Percentiles rank a stretch among this genome's conserved stretches.
These are phyloP conservation scores for Orthochromis malagaraziensis DNA, from an alignment of 2,113 vertebrate genomes.

Conservation along the genomic window DNA sequence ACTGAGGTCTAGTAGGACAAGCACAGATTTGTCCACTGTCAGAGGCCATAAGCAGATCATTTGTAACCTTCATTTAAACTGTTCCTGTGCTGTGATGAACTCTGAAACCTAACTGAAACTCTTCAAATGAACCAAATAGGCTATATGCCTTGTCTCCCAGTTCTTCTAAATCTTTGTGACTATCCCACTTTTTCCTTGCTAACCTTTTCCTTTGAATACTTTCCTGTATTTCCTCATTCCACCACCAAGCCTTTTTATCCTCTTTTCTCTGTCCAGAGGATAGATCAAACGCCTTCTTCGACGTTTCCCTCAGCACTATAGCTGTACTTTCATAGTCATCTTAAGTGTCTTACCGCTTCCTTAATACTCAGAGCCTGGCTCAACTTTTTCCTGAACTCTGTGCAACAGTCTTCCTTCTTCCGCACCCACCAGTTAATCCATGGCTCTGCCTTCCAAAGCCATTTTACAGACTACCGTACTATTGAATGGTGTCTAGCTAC, in stretches of 20 bases:
- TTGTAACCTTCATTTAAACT: neutral
- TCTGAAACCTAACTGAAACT: neutral
- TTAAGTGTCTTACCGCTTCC: neutral
- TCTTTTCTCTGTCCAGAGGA: neutral
- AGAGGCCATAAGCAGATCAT: neutral
- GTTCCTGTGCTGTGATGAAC: neutral
- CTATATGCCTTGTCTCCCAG: neutral
- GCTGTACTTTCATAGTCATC: neutral
- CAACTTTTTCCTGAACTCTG: neutral
- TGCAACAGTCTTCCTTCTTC: neutral
- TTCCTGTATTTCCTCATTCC: neutral
- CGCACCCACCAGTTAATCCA: neutral
- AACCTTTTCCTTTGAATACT: neutral
- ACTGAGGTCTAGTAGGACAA: neutral
- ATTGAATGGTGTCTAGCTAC: neutral
- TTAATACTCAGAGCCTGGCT: neutral
- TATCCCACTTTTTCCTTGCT: neutral
- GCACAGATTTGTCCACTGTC: neutral
- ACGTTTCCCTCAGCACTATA: rapidly evolving
- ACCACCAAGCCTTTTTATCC: neutral
- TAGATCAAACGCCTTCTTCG: neutral
- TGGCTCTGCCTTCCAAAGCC: neutral
- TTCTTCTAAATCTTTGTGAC: neutral
- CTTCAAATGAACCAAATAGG: neutral
- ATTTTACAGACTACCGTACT: neutral